A percentile compares a stretch with the other conserved stretches of the same genome.
These are phyloP conservation scores for Sinella curviseta DNA, from an alignment of 1,140 invertebrate genomes.

Conservation along the genomic window DNA sequence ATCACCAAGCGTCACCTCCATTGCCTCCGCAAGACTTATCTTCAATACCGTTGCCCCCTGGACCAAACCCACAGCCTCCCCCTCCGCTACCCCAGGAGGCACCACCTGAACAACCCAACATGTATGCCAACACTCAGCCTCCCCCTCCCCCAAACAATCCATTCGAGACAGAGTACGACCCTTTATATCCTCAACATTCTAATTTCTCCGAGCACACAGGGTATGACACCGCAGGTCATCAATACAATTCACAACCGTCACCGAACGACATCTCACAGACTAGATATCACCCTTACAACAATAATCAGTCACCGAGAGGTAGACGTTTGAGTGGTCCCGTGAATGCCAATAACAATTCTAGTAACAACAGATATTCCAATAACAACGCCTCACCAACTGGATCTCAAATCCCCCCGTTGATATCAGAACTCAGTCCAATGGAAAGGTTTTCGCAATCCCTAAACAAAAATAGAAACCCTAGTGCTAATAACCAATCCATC, in stretches of 20 bases:
- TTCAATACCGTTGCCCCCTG: conserved; percentile 39
- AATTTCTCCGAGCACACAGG: background rate
- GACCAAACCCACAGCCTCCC: conserved; percentile 12
- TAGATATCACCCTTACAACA: conserved; percentile 13
- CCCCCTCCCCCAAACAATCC: background rate
- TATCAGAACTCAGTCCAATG: conserved; percentile 1
- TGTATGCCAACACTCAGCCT: background rate
- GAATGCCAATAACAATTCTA: background rate
- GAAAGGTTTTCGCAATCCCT: conserved; percentile 14
- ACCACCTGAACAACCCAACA: background rate
- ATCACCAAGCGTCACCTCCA: background rate
- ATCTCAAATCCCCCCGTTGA: conserved; percentile 18
- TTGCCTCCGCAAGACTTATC: conserved; percentile 28
- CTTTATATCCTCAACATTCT: background rate
- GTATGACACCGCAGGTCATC: background rate
- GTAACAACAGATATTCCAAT: background rate
- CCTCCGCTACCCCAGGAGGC: conserved; percentile 6
- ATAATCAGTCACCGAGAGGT: background rate
- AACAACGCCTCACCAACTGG: conserved; percentile 5
- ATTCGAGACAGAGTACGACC: conserved; percentile 6
- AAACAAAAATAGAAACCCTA: conserved; percentile 7
- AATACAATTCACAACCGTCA: conserved; percentile 4
- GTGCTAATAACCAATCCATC: background rate
- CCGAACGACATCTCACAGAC: background rate
- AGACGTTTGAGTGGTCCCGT: background rate